Percentiles rank a stretch among this genome's conserved stretches.
phyloP scores from a whole-genome alignment of 2,888 invertebrate species.

The Aporophyla nigra region DNA sequence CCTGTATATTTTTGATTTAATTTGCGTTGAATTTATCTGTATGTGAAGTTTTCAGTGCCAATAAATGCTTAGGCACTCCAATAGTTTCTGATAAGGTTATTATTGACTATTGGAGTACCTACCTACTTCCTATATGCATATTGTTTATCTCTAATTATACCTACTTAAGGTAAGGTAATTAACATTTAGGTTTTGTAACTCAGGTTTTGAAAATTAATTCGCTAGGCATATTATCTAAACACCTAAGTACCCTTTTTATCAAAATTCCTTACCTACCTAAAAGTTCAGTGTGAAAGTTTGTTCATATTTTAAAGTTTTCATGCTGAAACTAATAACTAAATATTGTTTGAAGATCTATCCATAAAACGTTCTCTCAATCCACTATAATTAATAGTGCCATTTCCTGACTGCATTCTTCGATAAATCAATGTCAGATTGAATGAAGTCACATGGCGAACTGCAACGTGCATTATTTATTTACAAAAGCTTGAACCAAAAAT shows the following conservation, averaged over 20 bases:
- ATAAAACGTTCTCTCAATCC: not conserved
- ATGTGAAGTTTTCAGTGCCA: not conserved
- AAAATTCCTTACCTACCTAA: not conserved
- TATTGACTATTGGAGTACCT: not conserved
- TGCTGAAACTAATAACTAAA: not conserved
- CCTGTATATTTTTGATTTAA: no score
- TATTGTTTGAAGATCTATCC: not conserved
- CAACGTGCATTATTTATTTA: constrained; percentile 38
- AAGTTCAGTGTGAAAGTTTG: no score
- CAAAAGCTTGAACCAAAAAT: constrained; percentile 23
- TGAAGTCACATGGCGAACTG: constrained; percentile 1
- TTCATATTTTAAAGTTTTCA: no score
- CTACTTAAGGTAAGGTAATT: not conserved
- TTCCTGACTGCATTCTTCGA: constrained; percentile 2
- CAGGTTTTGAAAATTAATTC: not conserved
- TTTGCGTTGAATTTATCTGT: not conserved
- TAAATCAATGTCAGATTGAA: not conserved
- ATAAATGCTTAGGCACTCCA: not conserved
- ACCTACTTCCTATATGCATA: not conserved
- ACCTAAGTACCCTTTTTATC: not conserved
- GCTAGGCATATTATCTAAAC: not conserved
- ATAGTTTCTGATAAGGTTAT: constrained; percentile 11
- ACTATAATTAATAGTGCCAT: not conserved
- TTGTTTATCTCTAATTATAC: not conserved
- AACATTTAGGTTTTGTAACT: not conserved